Conservation (phyloP, 2,797 vertebrate genomes). For the Galagoides demidoff region DNA sequence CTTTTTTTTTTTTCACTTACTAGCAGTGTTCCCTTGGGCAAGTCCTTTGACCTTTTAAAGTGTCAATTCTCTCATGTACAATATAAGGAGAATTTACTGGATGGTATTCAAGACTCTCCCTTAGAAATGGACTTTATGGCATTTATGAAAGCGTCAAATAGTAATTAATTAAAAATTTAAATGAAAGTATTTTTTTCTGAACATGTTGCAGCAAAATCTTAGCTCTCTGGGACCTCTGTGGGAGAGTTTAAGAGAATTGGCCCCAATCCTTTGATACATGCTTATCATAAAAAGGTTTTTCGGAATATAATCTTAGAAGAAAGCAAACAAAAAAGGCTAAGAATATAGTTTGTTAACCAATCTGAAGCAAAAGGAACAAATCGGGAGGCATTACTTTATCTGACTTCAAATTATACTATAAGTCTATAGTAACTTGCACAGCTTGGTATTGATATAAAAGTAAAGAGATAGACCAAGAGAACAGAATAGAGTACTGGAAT, state of each 20-base stretch:
- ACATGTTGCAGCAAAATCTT: neutral
- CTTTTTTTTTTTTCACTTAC: neutral
- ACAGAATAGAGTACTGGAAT: neutral
- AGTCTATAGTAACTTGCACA: neutral
- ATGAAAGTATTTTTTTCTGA: neutral
- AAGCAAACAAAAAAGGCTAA: constrained; percentile 36
- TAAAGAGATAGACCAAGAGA: neutral
- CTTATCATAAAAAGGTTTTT: neutral
- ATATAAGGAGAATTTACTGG: neutral
- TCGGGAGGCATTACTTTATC: neutral
- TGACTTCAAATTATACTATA: neutral
- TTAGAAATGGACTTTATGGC: constrained; percentile 28
- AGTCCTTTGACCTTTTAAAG: constrained; percentile 8
- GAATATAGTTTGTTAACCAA: neutral
- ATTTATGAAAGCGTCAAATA: constrained; percentile 13
- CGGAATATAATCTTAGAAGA: constrained; percentile 22
- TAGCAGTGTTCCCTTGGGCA: neutral
- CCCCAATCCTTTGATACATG: neutral
- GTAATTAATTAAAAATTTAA: constrained; percentile 20
- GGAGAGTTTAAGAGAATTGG: neutral
- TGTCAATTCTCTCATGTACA: constrained; percentile 41
- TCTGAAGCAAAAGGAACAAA: neutral
- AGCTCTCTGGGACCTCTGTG: neutral
- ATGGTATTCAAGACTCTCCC: neutral
- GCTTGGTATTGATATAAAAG: neutral